A percentile compares a stretch with the other conserved stretches of the same genome.
Evolutionary conservation across 1,140 invertebrate species (phyloP).

Genomic region (Drosophila nasuta): DNA sequence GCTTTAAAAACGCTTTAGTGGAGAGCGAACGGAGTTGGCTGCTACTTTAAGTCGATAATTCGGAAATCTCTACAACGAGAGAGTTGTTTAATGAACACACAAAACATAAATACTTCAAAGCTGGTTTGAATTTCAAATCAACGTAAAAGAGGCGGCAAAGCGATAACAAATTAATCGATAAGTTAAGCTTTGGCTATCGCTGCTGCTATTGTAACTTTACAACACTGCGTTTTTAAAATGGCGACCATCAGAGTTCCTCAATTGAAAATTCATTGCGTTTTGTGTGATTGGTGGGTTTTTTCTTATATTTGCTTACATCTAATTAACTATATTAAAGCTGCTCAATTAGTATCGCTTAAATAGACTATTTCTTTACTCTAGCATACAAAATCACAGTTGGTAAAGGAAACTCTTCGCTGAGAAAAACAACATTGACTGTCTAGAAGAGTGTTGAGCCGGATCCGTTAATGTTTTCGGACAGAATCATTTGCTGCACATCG

Average conservation of each 20-base stretch:
- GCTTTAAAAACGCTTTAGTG: slow-evolving; percentile 15
- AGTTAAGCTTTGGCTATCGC: slow-evolving; percentile 21
- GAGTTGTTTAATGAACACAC: background rate
- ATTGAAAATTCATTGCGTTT: background rate
- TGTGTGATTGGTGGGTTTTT: slow-evolving; percentile 22
- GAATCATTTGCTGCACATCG: slow-evolving; percentile 90
- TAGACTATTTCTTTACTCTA: slow-evolving; percentile 1
- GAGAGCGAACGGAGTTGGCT: background rate
- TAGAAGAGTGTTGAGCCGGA: slow-evolving; percentile 63
- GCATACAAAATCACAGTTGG: slow-evolving; percentile 51
- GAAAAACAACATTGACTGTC: slow-evolving; percentile 19
- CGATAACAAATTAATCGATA: slow-evolving; percentile 18
- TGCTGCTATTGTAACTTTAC: background rate
- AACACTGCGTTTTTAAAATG: slow-evolving; percentile 19
- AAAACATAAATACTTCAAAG: slow-evolving; percentile 8
- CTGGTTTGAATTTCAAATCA: slow-evolving; percentile 17
- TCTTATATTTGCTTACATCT: slow-evolving; percentile 34
- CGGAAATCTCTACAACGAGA: background rate
- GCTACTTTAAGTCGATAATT: slow-evolving; percentile 6
- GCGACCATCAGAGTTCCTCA: background rate
- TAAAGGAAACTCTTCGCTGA: slow-evolving; percentile 40
- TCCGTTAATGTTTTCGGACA: slow-evolving; percentile 86
- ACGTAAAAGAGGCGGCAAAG: background rate
- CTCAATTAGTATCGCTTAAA: slow-evolving; percentile 23
- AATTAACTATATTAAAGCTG: slow-evolving; percentile 20